A percentile compares a stretch with the other conserved stretches of the same genome.
phyloP scores from a whole-genome alignment of 2,113 vertebrate species.

The Gavialis gangeticus region DNA sequence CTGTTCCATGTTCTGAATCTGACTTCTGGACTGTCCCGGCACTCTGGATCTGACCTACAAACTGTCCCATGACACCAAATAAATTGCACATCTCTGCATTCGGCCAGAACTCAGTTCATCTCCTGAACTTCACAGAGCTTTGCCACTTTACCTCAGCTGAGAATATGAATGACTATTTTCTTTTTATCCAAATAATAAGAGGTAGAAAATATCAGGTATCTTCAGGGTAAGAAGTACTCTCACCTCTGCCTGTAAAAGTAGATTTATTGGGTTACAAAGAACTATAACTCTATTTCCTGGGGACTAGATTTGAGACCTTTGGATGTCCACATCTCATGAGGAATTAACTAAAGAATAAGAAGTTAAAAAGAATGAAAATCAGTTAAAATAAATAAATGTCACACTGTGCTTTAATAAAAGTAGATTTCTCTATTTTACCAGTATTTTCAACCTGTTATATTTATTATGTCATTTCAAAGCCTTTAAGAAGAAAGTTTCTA shows the following conservation, averaged over 20 bases:
- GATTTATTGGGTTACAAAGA: background rate
- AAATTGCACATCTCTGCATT: background rate
- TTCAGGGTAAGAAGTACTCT: background rate
- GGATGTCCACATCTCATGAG: background rate
- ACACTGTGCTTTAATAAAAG: background rate
- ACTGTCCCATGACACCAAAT: no score
- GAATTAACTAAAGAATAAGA: background rate
- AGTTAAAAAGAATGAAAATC: background rate
- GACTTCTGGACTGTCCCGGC: no score
- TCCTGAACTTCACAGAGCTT: background rate
- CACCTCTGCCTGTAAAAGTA: background rate
- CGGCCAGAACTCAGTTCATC: background rate
- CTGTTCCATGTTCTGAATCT: no score
- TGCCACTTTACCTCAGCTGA: background rate
- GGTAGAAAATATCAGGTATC: background rate
- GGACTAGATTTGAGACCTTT: background rate
- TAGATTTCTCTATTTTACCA: background rate
- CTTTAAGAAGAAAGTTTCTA: background rate
- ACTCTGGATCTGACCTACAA: no score
- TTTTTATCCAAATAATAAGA: no score
- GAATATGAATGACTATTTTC: background rate
- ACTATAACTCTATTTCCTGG: fast-evolving
- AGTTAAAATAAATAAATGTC: background rate
- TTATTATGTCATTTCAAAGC: background rate
- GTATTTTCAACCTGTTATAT: background rate